Percentiles rank a stretch among this genome's conserved stretches.
Conservation (phyloP, 1,140 invertebrate genomes). For the Procambarus clarkii region DNA sequence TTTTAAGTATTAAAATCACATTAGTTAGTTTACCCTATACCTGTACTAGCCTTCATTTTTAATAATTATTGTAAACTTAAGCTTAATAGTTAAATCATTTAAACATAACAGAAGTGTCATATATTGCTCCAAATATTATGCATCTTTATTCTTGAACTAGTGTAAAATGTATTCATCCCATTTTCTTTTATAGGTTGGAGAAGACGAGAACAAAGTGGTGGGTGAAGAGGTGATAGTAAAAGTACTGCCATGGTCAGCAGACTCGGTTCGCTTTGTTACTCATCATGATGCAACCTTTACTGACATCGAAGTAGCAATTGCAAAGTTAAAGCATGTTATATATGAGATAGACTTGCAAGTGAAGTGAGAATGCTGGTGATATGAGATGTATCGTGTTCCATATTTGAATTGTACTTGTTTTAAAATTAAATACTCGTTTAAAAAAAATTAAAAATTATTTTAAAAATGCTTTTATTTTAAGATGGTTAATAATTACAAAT, state of each 20-base stretch:
- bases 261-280: slow-evolving; percentile 50
- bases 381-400: too few species aligned
- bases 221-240: slow-evolving; percentile 39
- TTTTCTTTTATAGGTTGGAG: slow-evolving; percentile 35
- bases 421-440: too few species aligned
- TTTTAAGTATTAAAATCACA: background rate
- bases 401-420: too few species aligned
- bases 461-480: too few species aligned
- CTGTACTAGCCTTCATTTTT: too few species aligned
- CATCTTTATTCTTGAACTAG: too few species aligned
- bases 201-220: slow-evolving; percentile 28
- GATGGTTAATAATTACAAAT: too few species aligned
- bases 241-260: slow-evolving; percentile 39
- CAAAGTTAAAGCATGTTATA: slow-evolving; percentile 51
- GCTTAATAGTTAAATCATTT: background rate
- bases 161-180: too few species aligned
- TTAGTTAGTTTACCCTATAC: background rate
- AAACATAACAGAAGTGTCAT: background rate
- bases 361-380: background rate
- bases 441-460: too few species aligned
- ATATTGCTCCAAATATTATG: too few species aligned
- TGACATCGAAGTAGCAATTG: slow-evolving; percentile 25
- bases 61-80: too few species aligned
- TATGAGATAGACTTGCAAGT: slow-evolving; percentile 29
- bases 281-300: slow-evolving; percentile 36